These are phyloP conservation scores for Nibea coibor DNA, from an alignment of 2,113 vertebrate genomes.

Conservation along the genomic window DNA sequence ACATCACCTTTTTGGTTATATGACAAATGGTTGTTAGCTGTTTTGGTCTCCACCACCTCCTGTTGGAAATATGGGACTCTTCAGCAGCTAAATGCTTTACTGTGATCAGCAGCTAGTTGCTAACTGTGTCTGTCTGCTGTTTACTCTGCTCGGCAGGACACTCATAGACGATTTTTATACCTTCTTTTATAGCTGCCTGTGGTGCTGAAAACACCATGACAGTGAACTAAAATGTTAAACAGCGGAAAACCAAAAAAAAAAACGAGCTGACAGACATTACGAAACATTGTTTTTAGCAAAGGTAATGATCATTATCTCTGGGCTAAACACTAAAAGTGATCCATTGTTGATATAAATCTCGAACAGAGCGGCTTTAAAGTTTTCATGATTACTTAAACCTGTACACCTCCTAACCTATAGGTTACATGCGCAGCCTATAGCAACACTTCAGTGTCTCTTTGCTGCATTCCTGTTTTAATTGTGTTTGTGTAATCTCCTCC, in stretches of 20 bases:
- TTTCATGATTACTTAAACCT: background rate
- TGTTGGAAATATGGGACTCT: background rate
- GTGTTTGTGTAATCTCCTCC: constrained; percentile 35
- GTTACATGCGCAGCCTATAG: background rate
- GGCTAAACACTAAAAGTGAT: no score
- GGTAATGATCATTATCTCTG: background rate
- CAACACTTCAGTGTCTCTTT: background rate
- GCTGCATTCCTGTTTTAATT: constrained; percentile 19
- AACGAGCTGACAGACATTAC: background rate
- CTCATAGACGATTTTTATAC: background rate
- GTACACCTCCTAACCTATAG: background rate
- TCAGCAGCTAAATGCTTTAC: background rate
- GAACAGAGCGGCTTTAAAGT: background rate
- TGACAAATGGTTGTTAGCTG: background rate
- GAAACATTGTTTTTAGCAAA: background rate
- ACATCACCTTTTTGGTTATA: background rate
- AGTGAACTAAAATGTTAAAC: background rate
- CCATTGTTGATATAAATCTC: background rate
- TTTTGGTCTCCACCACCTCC: background rate
- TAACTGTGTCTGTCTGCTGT: no score
- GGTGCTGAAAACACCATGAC: background rate
- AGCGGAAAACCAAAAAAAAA: background rate
- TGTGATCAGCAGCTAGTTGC: background rate
- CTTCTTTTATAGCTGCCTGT: background rate
- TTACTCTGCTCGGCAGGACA: background rate